Percentiles rank a stretch among this genome's conserved stretches.
These are phyloP conservation scores for Chelonia mydas DNA, from an alignment of 2,797 vertebrate species.

Conservation along the genomic window DNA sequence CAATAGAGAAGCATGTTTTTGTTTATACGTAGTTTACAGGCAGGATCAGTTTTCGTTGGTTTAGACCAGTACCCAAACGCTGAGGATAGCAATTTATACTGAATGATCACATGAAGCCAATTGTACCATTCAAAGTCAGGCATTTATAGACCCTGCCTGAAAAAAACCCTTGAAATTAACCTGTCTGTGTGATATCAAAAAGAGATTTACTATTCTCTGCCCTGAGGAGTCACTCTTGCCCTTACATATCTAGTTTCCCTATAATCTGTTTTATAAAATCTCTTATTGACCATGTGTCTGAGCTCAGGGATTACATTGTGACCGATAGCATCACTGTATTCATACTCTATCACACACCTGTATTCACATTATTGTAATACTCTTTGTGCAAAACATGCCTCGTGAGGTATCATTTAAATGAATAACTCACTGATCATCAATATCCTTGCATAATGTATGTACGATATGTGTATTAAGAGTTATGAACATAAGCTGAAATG, in stretches of 20 bases:
- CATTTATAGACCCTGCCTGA: not conserved
- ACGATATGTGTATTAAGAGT: too few relatives aligned
- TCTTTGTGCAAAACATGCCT: too few relatives aligned
- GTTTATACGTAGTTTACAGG: not conserved
- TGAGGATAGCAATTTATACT: not conserved
- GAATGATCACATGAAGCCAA: not conserved
- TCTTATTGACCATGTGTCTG: not conserved
- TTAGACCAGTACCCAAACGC: not conserved
- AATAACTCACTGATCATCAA: too few relatives aligned
- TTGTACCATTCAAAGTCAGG: not conserved
- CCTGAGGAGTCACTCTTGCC: not conserved
- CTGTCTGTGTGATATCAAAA: not conserved
- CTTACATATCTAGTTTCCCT: not conserved
- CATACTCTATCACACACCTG: too few relatives aligned
- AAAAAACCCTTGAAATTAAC: not conserved
- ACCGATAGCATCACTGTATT: too few relatives aligned
- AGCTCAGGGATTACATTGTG: not conserved
- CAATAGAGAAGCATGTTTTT: not conserved
- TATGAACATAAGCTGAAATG: too few relatives aligned
- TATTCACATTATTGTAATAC: too few relatives aligned
- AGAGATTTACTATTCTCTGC: not conserved
- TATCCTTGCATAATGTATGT: too few relatives aligned
- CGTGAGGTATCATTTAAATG: too few relatives aligned
- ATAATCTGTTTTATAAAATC: slow-evolving; percentile 13
- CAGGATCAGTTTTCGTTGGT: not conserved